These are phyloP conservation scores for Oikopleura dioica DNA, from an alignment of 23 tunicate species.

Conservation along the genomic window DNA sequence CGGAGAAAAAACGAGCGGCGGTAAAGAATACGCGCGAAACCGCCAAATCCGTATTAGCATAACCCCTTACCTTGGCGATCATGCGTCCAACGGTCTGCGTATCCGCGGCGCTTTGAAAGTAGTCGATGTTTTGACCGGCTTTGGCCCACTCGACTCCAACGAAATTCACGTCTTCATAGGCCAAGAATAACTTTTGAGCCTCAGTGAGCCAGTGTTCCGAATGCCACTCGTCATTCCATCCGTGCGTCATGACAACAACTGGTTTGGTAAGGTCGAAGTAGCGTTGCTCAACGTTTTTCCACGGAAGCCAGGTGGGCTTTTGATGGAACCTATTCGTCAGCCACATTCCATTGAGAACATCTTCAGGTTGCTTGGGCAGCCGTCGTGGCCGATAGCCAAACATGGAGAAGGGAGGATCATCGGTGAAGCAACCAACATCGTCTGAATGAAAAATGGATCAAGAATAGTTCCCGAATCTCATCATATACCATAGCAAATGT, in stretches of 20 bases:
- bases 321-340: no score
- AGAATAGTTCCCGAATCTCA: no score
- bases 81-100: not conserved
- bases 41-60: no score
- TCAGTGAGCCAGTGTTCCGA: not conserved
- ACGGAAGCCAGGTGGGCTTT: no score
- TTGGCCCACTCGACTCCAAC: constrained; percentile 3
- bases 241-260: not conserved
- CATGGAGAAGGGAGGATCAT: not conserved
- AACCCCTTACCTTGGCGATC: not conserved
- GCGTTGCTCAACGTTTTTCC: no score
- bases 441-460: no score
- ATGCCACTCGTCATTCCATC: not conserved
- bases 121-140: not conserved
- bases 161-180: not conserved
- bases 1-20: not conserved
- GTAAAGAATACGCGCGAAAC: not conserved
- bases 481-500: not conserved
- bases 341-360: not conserved
- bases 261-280: not conserved
- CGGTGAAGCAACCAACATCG: not conserved
- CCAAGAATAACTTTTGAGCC: not conserved
- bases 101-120: not conserved
- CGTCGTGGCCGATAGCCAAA: not conserved
- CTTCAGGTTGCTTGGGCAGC: not conserved